These are phyloP conservation scores for Muscidifurax raptorellus DNA, from an alignment of 1,140 invertebrate genomes.

Conservation along the genomic window DNA sequence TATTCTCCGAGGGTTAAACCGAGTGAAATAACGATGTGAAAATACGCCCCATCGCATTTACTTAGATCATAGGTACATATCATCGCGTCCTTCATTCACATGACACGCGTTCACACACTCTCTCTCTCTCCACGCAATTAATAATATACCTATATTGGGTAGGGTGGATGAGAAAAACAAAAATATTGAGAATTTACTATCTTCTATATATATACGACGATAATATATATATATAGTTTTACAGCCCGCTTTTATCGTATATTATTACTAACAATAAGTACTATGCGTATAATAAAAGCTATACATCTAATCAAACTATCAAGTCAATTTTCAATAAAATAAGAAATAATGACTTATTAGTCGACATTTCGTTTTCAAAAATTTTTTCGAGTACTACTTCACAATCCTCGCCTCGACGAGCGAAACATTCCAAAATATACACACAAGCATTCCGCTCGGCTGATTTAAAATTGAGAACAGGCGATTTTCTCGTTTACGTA, in stretches of 20 bases:
- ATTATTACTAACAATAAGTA: conserved; percentile 29
- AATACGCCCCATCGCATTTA: background rate
- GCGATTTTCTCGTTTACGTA: too few relatives aligned
- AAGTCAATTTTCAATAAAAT: conserved; percentile 41
- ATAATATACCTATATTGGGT: background rate
- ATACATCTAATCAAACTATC: conserved; percentile 38
- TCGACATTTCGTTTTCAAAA: background rate
- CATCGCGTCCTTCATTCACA: conserved; percentile 67
- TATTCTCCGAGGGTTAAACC: background rate
- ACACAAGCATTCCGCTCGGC: background rate
- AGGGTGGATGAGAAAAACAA: background rate
- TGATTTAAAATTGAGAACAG: background rate
- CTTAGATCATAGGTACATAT: conserved; percentile 66
- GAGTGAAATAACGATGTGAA: background rate
- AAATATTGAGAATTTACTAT: conserved; percentile 8
- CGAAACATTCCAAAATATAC: background rate
- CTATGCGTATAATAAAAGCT: conserved; percentile 7
- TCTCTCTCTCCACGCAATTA: conserved; percentile 35
- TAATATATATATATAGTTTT: conserved; percentile 18
- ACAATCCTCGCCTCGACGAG: background rate
- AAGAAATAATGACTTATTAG: background rate
- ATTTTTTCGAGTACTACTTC: background rate
- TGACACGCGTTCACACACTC: conserved; percentile 50
- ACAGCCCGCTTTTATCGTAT: conserved; percentile 42
- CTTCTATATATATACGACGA: conserved; percentile 17